Base-by-base conservation (phyloP, 2,113 vertebrate species). In the Sinocyclocheilus rhinocerous region DNA sequence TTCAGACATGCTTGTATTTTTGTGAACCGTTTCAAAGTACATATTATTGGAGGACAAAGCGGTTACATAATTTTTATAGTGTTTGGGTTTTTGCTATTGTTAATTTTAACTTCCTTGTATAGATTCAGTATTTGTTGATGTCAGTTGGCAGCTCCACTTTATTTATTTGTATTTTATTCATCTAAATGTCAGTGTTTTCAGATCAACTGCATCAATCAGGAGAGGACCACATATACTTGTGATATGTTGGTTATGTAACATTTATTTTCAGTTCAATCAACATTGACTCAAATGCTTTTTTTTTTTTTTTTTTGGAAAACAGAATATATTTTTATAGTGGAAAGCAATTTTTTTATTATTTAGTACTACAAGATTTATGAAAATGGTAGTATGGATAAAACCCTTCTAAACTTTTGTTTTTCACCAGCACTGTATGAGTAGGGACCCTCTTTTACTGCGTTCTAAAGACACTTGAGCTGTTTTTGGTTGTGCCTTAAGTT, bases 401-500 rank as follows among this genome's bases (percentile, higher is more conserved):
- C 12, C 36, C n/a, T 50, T 69, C 11, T 15, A 61, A 57, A 63
- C 33, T 42, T 63, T 42, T 77, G 6, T 79, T 65, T 50, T 57
- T 55, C 52, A 83, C 83, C 72, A 85, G 85, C 50, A 12, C 67
- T 69, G 29, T 89, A 48, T 86, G 73, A 26, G 6, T 83, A 67
- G 45, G 81, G 75, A 73, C 26, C 36, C 42, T 84, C 5, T 42
- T 70, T 39, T 61, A 63, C 57, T 50, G 61, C 10, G 69, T 84
- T 73, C 18, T 33, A 36, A 16, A 79, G 81, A 70, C 50, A 85
- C 82, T 73, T 78, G 42, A 78, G 42, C 83, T 69, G 72, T 73
- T 20, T 79, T 89, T 87, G 79, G 88, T 81, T 89, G 88, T 89
- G 88, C 88, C 88, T 89, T 87, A 87, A 85, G 77, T 36, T 55